Conservation (phyloP, 53 echinoderm and acorn worm genomes). For the Echinometra lucunter region DNA sequence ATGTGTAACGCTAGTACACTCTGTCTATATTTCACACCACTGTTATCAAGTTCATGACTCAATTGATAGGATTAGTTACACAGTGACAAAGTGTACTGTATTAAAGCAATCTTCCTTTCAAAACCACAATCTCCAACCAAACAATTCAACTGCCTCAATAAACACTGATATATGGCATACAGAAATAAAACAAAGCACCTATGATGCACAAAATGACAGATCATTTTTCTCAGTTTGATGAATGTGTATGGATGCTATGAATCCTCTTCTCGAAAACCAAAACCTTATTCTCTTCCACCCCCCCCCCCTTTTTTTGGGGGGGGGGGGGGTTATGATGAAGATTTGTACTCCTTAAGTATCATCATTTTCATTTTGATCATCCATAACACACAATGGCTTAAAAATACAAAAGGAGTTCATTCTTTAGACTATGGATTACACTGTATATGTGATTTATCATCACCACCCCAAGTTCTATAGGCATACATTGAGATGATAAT, state of each 20-base stretch:
- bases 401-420: neutral
- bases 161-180: neutral
- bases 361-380: too few species aligned
- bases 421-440: neutral
- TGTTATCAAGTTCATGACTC: neutral
- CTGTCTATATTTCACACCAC: neutral
- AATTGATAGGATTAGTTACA: conserved; percentile 34
- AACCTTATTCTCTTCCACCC: too few species aligned
- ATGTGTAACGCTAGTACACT: too few species aligned
- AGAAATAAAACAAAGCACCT: conserved; percentile 35
- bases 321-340: too few species aligned
- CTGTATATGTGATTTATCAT: conserved; percentile 16
- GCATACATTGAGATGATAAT: conserved; percentile 25
- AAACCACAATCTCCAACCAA: neutral
- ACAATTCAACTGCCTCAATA: neutral
- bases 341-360: too few species aligned
- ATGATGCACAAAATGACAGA: neutral
- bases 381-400: too few species aligned
- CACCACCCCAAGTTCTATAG: neutral
- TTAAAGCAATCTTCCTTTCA: conserved; percentile 28
- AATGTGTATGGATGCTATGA: neutral
- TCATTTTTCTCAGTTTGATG: neutral
- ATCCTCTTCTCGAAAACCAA: neutral
- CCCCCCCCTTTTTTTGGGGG: too few species aligned
- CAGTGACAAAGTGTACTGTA: neutral